These are phyloP conservation scores for Odontocerum albicorne DNA, from an alignment of 2,888 invertebrate genomes.

Conservation along the genomic window DNA sequence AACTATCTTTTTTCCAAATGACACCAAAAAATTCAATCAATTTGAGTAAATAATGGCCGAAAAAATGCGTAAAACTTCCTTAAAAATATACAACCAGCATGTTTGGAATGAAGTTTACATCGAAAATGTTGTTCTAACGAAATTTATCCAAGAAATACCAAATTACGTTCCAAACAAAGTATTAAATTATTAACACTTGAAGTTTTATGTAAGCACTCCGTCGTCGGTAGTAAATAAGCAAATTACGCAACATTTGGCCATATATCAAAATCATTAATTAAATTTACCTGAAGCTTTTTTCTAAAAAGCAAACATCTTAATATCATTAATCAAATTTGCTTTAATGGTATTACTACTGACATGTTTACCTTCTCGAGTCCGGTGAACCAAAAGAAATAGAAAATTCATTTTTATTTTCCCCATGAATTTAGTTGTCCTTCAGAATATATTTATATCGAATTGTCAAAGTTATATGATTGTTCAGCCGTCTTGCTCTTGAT, in stretches of 20 bases:
- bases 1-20: too few species aligned
- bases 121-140: too few species aligned
- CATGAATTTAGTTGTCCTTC: not conserved
- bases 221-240: too few species aligned
- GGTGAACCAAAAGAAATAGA: not conserved
- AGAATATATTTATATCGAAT: not conserved
- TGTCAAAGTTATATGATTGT: not conserved
- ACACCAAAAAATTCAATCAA: too few species aligned
- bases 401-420: not conserved
- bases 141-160: too few species aligned
- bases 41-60: too few species aligned
- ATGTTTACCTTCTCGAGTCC: not conserved
- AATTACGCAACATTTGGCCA: not conserved
- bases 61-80: too few species aligned
- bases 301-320: not conserved
- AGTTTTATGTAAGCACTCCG: too few species aligned
- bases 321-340: not conserved
- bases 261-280: not conserved
- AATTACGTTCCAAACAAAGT: too few species aligned
- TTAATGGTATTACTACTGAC: not conserved
- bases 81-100: too few species aligned
- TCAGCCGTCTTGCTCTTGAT: not conserved
- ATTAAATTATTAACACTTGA: too few species aligned
- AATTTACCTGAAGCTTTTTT: not conserved
- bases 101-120: too few species aligned